These are phyloP conservation scores for Temnothorax unifasciatus DNA, from an alignment of 2,888 invertebrate species.

Conservation along the genomic window DNA sequence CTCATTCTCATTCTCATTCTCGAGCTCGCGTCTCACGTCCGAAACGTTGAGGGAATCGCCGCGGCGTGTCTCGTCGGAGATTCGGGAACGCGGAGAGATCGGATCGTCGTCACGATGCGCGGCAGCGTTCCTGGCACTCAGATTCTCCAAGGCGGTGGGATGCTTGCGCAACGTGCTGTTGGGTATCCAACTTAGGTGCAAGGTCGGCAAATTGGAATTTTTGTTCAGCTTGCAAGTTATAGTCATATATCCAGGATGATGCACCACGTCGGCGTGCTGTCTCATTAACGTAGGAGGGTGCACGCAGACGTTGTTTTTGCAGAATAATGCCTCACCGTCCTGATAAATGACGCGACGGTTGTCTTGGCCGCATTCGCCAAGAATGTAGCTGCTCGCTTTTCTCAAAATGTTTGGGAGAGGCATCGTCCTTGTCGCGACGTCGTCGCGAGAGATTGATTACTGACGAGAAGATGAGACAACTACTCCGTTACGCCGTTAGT, in stretches of 20 bases:
- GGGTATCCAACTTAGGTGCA: slow-evolving; percentile 98
- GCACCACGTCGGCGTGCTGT: slow-evolving; percentile 93
- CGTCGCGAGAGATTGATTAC: background rate
- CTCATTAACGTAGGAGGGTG: slow-evolving; percentile 96
- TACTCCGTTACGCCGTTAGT: background rate
- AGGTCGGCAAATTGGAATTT: slow-evolving; percentile 92
- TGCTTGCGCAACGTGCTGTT: slow-evolving; percentile 95
- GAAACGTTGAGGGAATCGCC: background rate
- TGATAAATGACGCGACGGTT: slow-evolving; percentile 88
- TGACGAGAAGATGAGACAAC: too few relatives aligned
- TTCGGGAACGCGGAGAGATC: slow-evolving; percentile 49
- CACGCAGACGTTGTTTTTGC: slow-evolving; percentile 99
- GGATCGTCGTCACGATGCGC: slow-evolving; percentile 59
- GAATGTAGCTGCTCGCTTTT: slow-evolving; percentile 93
- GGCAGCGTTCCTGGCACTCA: slow-evolving; percentile 78
- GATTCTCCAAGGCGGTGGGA: slow-evolving; percentile 91
- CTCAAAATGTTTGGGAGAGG: slow-evolving; percentile 92
- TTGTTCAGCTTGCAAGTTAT: slow-evolving; percentile 94
- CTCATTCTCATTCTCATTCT: slow-evolving; percentile 85
- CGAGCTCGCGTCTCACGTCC: slow-evolving; percentile 52
- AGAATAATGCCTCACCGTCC: slow-evolving; percentile 94
- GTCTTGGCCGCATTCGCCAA: slow-evolving; percentile 90
- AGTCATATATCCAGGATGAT: slow-evolving; percentile 97
- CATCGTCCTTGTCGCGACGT: slow-evolving; percentile 86
- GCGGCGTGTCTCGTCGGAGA: slow-evolving; percentile 57